Percentiles rank a stretch among this genome's conserved stretches.
phyloP scores from a whole-genome alignment of 92 coral and sea anemone species.

The Parazoanthus atlanticus region DNA sequence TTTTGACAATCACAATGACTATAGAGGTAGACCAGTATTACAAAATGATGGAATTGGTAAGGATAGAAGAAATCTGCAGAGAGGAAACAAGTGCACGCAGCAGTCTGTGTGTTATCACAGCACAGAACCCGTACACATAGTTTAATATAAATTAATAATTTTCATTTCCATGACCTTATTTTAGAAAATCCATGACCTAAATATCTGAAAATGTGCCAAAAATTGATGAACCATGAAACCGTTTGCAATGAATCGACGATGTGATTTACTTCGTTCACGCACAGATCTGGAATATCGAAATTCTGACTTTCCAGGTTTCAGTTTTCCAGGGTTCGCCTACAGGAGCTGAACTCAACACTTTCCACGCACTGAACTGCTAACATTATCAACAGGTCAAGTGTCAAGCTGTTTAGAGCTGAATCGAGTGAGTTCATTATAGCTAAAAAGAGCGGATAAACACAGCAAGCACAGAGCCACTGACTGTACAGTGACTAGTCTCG shows the following conservation, averaged over 20 bases:
- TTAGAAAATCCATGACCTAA: too few relatives aligned
- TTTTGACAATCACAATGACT: not conserved
- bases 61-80: too few relatives aligned
- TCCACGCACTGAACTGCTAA: not conserved
- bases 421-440: not conserved
- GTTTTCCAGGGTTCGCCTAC: too few relatives aligned
- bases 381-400: not conserved
- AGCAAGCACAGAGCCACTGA: not conserved
- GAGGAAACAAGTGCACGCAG: not conserved
- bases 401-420: not conserved
- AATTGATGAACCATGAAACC: too few relatives aligned
- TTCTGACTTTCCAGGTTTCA: too few relatives aligned
- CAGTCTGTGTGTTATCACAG: not conserved
- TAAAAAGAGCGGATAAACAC: not conserved
- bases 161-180: too few relatives aligned
- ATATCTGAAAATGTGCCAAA: too few relatives aligned
- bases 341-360: not conserved
- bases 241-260: too few relatives aligned
- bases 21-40: not conserved
- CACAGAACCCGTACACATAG: not conserved
- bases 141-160: too few relatives aligned
- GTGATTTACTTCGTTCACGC: too few relatives aligned
- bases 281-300: not conserved
- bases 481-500: not conserved
- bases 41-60: too few relatives aligned